Evolutionary conservation across 2,113 vertebrate genomes (phyloP).

Genomic region (Mustela lutreola): DNA sequence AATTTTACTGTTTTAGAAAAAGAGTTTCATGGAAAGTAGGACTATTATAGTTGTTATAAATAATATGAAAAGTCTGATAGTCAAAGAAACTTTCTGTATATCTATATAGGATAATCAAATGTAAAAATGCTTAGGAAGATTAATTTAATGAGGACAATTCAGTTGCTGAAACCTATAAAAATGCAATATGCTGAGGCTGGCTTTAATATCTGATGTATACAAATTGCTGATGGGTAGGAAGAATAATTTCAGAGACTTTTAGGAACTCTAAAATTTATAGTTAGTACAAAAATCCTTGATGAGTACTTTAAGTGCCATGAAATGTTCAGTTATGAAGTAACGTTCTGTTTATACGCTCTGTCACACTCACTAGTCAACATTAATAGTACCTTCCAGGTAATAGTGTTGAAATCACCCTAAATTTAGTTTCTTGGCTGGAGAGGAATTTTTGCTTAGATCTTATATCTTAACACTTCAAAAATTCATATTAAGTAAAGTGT

Average conservation of each 20-base stretch:
- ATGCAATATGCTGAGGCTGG: conserved; percentile 40
- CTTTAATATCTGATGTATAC: conserved; percentile 65
- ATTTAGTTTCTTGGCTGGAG: conserved; percentile 1
- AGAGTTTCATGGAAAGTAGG: not conserved
- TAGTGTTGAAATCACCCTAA: not conserved
- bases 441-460: not conserved
- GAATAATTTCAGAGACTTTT: conserved; percentile 58
- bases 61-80: not conserved
- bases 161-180: conserved; percentile 51
- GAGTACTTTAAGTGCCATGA: conserved; percentile 3
- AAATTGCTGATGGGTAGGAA: conserved; percentile 59
- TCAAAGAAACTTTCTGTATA: not conserved
- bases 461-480: not conserved
- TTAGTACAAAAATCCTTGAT: conserved; percentile 7
- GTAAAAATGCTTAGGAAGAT: conserved; percentile 65
- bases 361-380: not conserved
- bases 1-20: not conserved
- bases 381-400: conserved; percentile 19
- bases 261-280: conserved; percentile 52
- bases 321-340: not conserved
- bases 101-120: conserved; percentile 46
- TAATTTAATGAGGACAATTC: conserved; percentile 62
- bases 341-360: not conserved
- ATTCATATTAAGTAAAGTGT: not conserved
- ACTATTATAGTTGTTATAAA: not conserved